Percentiles rank a stretch among this genome's conserved stretches.
Conservation (phyloP, 2,888 invertebrate species). For the Eupithecia abbreviata region DNA sequence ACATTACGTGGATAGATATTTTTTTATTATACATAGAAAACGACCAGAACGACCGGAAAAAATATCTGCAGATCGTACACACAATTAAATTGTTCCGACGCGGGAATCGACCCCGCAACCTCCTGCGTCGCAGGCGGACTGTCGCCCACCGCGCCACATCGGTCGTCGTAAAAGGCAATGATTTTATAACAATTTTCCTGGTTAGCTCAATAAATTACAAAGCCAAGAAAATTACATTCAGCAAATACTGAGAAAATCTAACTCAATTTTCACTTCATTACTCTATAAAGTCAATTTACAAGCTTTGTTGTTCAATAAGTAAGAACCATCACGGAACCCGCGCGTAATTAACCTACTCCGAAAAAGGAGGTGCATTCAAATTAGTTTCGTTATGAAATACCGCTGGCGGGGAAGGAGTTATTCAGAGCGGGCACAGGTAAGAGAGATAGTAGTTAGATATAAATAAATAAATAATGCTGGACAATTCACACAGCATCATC, state of each 20-base stretch:
- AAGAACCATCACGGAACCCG: not conserved
- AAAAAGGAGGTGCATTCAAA: conserved; percentile 9
- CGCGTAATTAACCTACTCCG: conserved; percentile 10
- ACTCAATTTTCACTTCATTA: not conserved
- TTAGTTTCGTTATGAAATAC: conserved; percentile 11
- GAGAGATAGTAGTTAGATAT: not conserved
- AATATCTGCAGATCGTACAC: too few relatives aligned
- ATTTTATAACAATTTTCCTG: not conserved
- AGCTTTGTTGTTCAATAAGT: conserved; percentile 2
- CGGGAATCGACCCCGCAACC: too few relatives aligned
- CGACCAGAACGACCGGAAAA: too few relatives aligned
- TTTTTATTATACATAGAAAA: too few relatives aligned
- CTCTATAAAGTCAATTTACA: not conserved
- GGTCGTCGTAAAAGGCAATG: too few relatives aligned
- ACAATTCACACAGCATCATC: too few relatives aligned
- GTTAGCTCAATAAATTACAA: not conserved
- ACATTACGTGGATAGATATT: too few relatives aligned
- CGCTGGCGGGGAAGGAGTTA: not conserved
- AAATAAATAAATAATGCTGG: too few relatives aligned
- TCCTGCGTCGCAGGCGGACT: too few relatives aligned
- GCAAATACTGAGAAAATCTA: not conserved
- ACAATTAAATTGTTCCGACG: too few relatives aligned
- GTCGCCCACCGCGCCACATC: too few relatives aligned
- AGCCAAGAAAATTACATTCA: not conserved
- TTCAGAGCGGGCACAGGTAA: not conserved